A percentile compares a stretch with the other conserved stretches of the same genome.
phyloP scores from a whole-genome alignment of 1,140 invertebrate genomes.

The Rhagoletis pomonella region DNA sequence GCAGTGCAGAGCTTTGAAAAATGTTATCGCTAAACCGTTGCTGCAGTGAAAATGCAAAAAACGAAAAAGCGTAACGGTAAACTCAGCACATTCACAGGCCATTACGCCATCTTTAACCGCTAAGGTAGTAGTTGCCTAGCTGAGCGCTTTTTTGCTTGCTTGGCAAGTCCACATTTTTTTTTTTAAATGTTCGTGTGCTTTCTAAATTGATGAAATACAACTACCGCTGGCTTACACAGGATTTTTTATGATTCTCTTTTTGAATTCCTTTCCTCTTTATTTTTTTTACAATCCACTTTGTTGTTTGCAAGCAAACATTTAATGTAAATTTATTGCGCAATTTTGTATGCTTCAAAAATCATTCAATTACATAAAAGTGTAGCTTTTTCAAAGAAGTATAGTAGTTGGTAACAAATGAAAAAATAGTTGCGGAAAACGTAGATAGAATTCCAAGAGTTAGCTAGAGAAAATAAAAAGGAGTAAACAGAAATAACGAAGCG shows the following conservation, averaged over 20 bases:
- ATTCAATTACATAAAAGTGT: constrained; percentile 21
- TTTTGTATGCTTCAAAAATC: constrained; percentile 4
- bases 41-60: neutral
- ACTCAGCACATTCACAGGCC: constrained; percentile 15
- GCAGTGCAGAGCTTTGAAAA: constrained; percentile 1
- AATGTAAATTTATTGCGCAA: constrained; percentile 32
- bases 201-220: constrained; percentile 22
- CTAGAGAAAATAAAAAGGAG: too few relatives aligned
- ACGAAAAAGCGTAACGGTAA: neutral
- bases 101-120: constrained; percentile 11
- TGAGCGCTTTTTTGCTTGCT: neutral
- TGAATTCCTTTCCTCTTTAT: neutral
- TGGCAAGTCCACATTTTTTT: neutral
- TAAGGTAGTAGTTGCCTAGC: neutral
- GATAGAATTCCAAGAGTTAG: too few relatives aligned
- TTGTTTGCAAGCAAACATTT: constrained; percentile 34
- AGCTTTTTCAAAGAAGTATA: neutral
- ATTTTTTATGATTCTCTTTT: neutral
- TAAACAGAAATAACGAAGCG: neutral
- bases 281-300: neutral
- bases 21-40: neutral
- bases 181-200: neutral
- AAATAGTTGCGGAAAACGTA: neutral
- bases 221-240: neutral
- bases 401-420: neutral